Evolutionary conservation across 1,140 invertebrate genomes (phyloP).

Genomic region (Heliothis subflexa): DNA sequence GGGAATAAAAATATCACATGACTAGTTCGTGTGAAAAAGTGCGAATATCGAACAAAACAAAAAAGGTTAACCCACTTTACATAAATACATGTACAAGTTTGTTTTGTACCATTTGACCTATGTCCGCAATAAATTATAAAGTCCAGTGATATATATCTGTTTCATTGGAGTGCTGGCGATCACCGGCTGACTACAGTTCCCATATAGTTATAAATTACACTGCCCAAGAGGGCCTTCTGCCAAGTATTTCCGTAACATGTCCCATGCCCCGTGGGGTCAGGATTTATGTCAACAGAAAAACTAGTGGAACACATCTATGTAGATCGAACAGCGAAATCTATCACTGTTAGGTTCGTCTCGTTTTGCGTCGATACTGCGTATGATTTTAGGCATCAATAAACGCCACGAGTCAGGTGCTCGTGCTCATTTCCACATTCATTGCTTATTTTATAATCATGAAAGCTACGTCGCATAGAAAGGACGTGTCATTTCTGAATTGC

Average conservation of each 20-base stretch:
- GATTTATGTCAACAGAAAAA: slow-evolving; percentile 76
- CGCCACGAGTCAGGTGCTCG: no score
- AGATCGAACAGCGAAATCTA: slow-evolving; percentile 47
- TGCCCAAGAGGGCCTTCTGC: slow-evolving; percentile 66
- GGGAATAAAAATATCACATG: no score
- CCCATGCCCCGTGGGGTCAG: slow-evolving; percentile 60
- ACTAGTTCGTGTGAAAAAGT: no score
- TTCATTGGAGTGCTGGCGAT: slow-evolving; percentile 44
- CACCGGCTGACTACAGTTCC: slow-evolving; percentile 25
- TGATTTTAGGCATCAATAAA: background rate
- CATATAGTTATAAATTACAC: slow-evolving; percentile 67
- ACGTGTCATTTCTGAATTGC: no score
- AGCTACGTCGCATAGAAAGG: no score
- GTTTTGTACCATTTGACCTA: slow-evolving; percentile 44
- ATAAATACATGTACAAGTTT: slow-evolving; percentile 31
- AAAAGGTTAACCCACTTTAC: slow-evolving; percentile 6
- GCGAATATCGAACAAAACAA: slow-evolving; percentile 11
- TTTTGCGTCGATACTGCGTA: background rate
- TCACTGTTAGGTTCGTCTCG: slow-evolving; percentile 13
- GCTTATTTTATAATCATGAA: no score
- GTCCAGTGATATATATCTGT: slow-evolving; percentile 41
- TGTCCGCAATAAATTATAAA: slow-evolving; percentile 46
- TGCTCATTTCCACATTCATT: no score
- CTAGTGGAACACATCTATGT: slow-evolving; percentile 57
- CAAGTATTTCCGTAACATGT: slow-evolving; percentile 65